These are phyloP conservation scores for Hydra vulgaris DNA, from an alignment of 30 jellyfish, hydroid and myxozoan genomes.

Conservation along the genomic window DNA sequence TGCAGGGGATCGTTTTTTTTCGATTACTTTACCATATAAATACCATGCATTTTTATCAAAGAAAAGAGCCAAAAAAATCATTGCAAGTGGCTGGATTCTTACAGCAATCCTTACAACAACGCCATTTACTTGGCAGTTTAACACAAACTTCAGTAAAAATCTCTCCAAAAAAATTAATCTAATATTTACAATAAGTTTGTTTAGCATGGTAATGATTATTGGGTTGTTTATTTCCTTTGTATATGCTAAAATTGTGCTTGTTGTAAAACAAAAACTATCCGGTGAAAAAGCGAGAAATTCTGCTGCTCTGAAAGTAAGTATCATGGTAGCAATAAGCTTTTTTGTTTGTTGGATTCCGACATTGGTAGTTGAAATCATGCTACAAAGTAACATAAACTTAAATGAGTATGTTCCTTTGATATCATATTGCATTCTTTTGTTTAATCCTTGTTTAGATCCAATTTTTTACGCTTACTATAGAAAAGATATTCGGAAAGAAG, in stretches of 20 bases:
- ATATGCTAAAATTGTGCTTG: conserved; percentile 14
- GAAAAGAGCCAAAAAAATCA: conserved; percentile 8
- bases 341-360: conserved; percentile 44
- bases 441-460: conserved; percentile 47
- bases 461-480: conserved; percentile 32
- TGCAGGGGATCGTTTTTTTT: conserved; percentile 20
- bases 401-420: neutral
- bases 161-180: neutral
- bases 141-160: neutral
- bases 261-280: neutral
- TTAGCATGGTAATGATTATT: conserved; percentile 17
- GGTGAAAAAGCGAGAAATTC: conserved; percentile 12
- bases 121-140: conserved; percentile 27
- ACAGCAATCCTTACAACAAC: conserved; percentile 2
- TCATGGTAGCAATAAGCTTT: conserved; percentile 31
- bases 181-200: neutral
- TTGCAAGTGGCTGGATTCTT: conserved; percentile 23
- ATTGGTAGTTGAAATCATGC: conserved; percentile 9
- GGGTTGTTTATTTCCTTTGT: conserved; percentile 14
- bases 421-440: conserved; percentile 14
- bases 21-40: conserved; percentile 29
- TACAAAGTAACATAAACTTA: neutral
- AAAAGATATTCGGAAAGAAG: conserved; percentile 19
- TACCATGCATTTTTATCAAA: conserved; percentile 18
- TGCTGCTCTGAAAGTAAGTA: conserved; percentile 31